Evolutionary conservation across 1,140 invertebrate species (phyloP).

Genomic region (Drosophila saltans): DNA sequence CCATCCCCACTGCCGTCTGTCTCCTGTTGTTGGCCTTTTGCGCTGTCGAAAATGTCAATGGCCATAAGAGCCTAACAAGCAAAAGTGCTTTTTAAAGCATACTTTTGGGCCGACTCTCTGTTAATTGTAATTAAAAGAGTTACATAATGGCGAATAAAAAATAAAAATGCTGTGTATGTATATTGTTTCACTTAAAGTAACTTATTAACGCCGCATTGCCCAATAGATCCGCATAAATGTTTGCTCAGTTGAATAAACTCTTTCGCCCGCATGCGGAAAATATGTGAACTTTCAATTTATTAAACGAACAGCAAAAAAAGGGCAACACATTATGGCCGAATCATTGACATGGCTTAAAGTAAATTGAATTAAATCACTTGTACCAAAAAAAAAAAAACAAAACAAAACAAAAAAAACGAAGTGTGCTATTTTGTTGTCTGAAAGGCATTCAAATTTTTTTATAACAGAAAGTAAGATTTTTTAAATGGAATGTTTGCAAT

Average conservation of each 20-base stretch:
- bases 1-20: background rate
- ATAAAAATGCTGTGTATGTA: background rate
- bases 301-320: slow-evolving; percentile 9
- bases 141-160: slow-evolving; percentile 1
- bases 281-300: slow-evolving; percentile 14
- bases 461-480: too few species aligned
- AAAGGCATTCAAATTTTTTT: too few species aligned
- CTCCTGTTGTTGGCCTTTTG: slow-evolving; percentile 16
- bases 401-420: too few species aligned
- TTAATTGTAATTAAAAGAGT: slow-evolving; percentile 42
- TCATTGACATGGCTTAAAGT: background rate
- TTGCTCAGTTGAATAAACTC: slow-evolving; percentile 1
- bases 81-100: slow-evolving; percentile 30
- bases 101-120: slow-evolving; percentile 13
- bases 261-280: background rate
- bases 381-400: background rate
- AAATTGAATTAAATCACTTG: background rate
- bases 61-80: slow-evolving; percentile 29
- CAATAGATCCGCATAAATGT: slow-evolving; percentile 26
- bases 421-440: too few species aligned
- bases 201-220: slow-evolving; percentile 25
- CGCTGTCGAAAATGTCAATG: slow-evolving; percentile 43
- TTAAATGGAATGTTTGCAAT: too few species aligned
- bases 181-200: slow-evolving; percentile 2
- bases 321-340: background rate